A percentile compares a stretch with the other conserved stretches of the same genome.
Conservation (phyloP, 1,140 invertebrate genomes). For the Akabosia matsudoensis region DNA sequence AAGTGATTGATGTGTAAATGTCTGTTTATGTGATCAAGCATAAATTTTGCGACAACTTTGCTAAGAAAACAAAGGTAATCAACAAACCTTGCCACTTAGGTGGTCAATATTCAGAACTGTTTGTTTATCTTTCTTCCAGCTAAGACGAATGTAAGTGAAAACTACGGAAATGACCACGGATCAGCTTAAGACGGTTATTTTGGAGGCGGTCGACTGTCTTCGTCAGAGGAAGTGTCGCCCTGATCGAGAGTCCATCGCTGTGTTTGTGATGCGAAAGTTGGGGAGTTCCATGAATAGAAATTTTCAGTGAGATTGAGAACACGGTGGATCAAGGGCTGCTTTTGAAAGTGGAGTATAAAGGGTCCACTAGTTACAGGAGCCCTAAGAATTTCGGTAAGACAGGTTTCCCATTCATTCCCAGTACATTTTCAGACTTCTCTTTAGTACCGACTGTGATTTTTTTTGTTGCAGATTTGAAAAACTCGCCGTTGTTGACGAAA, state of each 20-base stretch:
- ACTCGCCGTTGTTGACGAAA: constrained; percentile 49
- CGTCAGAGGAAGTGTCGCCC: constrained; percentile 75
- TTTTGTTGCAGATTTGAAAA: constrained; percentile 37
- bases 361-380: constrained; percentile 76
- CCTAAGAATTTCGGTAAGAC: constrained; percentile 57
- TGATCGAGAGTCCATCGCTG: constrained; percentile 75
- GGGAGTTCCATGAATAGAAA: constrained; percentile 60
- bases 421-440: constrained; percentile 1
- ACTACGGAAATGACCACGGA: constrained; percentile 21
- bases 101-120: too few species aligned
- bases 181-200: constrained; percentile 56
- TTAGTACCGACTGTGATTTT: constrained; percentile 27
- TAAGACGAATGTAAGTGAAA: too few species aligned
- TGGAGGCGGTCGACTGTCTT: constrained; percentile 79
- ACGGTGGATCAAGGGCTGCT: constrained; percentile 72
- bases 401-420: constrained; percentile 37
- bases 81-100: too few species aligned
- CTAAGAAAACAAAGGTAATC: too few species aligned
- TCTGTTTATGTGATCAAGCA: too few species aligned
- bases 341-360: constrained; percentile 81
- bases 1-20: too few species aligned
- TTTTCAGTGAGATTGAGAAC: constrained; percentile 68
- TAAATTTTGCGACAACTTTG: too few species aligned
- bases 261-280: constrained; percentile 70
- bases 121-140: too few species aligned